Conservation (phyloP, 2,113 vertebrate species). For the Brachionichthys hirsutus region DNA sequence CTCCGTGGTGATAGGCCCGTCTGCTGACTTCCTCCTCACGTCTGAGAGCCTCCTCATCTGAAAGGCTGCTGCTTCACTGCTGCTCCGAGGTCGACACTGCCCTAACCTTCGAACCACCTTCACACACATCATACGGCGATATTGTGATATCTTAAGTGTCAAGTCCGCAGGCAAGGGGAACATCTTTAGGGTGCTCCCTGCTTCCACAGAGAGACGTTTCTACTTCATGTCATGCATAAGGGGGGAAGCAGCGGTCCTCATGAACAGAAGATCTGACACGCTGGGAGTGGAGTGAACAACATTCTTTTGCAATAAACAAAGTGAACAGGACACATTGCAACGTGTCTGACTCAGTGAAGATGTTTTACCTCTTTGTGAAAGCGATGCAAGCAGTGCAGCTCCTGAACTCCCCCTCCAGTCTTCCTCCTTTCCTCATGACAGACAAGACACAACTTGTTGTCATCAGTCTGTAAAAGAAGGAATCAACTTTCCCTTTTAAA, state of each 20-base stretch:
- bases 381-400: constrained; percentile 68
- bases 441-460: constrained; percentile 61
- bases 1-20: constrained; percentile 44
- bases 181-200: constrained; percentile 6
- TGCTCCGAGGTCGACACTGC: constrained; percentile 40
- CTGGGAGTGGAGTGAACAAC: constrained; percentile 12
- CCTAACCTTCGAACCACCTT: constrained; percentile 59
- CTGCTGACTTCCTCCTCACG: constrained; percentile 63
- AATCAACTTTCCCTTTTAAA: background rate
- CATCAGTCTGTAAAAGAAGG: constrained; percentile 49
- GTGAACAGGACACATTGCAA: constrained; percentile 5
- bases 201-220: constrained; percentile 1
- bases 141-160: constrained; percentile 19
- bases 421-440: constrained; percentile 65
- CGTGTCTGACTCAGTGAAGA: background rate
- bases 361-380: constrained; percentile 74
- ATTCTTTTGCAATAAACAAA: background rate
- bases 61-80: constrained; percentile 49
- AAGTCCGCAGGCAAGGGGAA: background rate
- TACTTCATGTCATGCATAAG: constrained; percentile 28
- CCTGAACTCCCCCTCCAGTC: constrained; percentile 42
- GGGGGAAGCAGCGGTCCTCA: constrained; percentile 3
- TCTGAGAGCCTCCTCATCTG: constrained; percentile 39
- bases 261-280: constrained; percentile 35
- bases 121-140: constrained; percentile 38